These are phyloP conservation scores for Stomorhina lunata DNA, from an alignment of 2,888 invertebrate species.

Conservation along the genomic window DNA sequence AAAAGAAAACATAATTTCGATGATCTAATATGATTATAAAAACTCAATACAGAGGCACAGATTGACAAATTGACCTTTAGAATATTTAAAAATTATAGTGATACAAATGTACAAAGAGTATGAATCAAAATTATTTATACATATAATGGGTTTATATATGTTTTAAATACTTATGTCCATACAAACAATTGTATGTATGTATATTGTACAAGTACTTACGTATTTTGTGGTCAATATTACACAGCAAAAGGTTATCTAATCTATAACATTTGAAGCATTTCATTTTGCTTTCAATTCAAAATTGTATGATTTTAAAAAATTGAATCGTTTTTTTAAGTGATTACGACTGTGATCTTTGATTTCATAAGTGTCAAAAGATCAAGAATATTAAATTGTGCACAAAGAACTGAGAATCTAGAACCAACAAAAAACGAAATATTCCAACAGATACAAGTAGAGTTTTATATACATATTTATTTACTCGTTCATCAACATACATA, in stretches of 20 bases:
- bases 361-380: conserved; percentile 75
- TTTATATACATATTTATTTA: background rate
- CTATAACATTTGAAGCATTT: conserved; percentile 23
- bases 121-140: no score
- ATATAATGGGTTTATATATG: background rate
- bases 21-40: no score
- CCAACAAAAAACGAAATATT: background rate
- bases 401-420: conserved; percentile 8
- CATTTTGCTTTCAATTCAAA: conserved; percentile 35
- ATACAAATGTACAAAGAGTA: no score
- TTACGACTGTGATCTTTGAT: conserved; percentile 76
- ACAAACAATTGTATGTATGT: background rate
- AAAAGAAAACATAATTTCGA: no score
- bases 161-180: background rate
- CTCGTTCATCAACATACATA: background rate
- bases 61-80: no score
- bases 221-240: conserved; percentile 26
- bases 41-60: no score
- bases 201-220: background rate
- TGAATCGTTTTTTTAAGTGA: conserved; percentile 65
- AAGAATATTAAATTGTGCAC: conserved; percentile 69
- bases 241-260: conserved; percentile 45
- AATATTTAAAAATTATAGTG: no score
- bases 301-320: conserved; percentile 30
- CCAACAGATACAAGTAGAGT: background rate